Evolutionary conservation across 2,888 invertebrate species (phyloP).

Genomic region (Exocentrus adspersus): DNA sequence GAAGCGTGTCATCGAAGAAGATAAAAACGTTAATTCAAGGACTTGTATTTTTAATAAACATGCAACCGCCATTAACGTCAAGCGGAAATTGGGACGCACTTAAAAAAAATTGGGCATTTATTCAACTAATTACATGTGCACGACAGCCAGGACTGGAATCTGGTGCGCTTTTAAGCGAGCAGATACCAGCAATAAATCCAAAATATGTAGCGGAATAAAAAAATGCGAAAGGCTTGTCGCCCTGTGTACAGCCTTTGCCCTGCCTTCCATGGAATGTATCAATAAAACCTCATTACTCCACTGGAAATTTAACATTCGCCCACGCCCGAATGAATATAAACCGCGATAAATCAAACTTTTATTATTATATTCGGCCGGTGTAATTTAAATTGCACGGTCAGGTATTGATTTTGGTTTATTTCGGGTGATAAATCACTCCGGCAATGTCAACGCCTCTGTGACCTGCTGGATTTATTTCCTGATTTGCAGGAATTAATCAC

Average conservation of each 20-base stretch:
- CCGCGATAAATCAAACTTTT: neutral
- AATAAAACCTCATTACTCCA: too few relatives aligned
- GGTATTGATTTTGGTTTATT: slow-evolving; percentile 8
- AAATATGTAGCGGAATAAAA: too few relatives aligned
- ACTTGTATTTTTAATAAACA: slow-evolving; percentile 22
- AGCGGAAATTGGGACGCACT: slow-evolving; percentile 20
- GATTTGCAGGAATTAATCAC: slow-evolving; percentile 20
- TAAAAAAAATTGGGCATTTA: slow-evolving; percentile 23
- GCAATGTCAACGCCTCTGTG: slow-evolving; percentile 19
- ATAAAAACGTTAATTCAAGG: slow-evolving; percentile 20
- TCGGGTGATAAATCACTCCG: slow-evolving; percentile 8
- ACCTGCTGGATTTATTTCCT: slow-evolving; percentile 20
- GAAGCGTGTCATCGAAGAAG: neutral
- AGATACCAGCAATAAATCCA: too few relatives aligned
- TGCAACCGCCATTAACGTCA: slow-evolving; percentile 20
- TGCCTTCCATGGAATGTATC: too few relatives aligned
- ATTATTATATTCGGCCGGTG: slow-evolving; percentile 1
- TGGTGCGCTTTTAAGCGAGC: slow-evolving; percentile 1
- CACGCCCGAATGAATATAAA: neutral
- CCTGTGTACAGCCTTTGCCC: neutral
- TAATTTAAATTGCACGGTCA: neutral
- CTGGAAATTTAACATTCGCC: too few relatives aligned
- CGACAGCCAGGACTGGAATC: neutral
- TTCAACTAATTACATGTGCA: slow-evolving; percentile 15
- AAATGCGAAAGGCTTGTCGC: neutral